phyloP scores from a whole-genome alignment of 1,140 invertebrate genomes.

The Aphelinus certus region DNA sequence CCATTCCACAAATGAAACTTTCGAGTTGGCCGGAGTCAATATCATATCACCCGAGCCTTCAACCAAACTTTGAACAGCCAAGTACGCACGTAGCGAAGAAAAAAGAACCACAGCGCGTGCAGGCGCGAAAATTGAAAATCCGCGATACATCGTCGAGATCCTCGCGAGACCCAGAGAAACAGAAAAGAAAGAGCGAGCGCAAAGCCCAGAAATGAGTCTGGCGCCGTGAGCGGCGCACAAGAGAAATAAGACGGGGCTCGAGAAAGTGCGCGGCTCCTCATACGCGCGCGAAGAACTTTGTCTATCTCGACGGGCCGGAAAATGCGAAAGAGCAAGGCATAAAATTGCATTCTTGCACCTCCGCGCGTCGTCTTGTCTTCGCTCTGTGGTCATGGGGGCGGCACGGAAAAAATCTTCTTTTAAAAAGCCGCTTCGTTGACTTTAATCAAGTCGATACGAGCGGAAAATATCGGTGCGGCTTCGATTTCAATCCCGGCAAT shows the following conservation, averaged over 20 bases:
- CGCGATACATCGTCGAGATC: neutral
- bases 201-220: neutral
- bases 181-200: neutral
- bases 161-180: neutral
- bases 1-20: neutral
- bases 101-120: neutral
- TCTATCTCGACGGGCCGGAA: conserved; percentile 20
- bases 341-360: conserved; percentile 38
- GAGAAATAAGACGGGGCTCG: conserved; percentile 6
- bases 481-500: conserved; percentile 23
- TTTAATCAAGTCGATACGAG: conserved; percentile 37
- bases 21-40: neutral
- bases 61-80: no score
- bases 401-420: conserved; percentile 10
- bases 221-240: neutral
- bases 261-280: no score
- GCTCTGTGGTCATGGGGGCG: neutral
- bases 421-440: conserved; percentile 38
- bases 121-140: conserved; percentile 5
- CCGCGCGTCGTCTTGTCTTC: conserved; percentile 4
- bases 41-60: no score
- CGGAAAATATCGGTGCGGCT: conserved; percentile 35
- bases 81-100: neutral
- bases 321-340: conserved; percentile 37
- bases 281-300: neutral